Conservation (phyloP, 2,797 vertebrate species). For the Discoglossus pictus region DNA sequence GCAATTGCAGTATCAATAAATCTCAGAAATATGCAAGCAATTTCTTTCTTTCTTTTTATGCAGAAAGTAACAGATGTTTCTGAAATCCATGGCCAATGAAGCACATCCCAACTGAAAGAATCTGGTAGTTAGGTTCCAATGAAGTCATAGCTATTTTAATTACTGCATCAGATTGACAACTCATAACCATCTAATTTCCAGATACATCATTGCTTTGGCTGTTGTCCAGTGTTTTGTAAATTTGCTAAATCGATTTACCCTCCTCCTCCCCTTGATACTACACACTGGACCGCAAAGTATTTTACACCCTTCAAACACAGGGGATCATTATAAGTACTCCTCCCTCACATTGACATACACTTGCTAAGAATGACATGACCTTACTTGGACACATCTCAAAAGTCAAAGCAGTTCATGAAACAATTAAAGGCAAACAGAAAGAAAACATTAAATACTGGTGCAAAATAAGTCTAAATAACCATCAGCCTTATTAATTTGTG, state of each 20-base stretch:
- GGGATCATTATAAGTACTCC: constrained; percentile 39
- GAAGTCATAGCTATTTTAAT: constrained; percentile 47
- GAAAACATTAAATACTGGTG: too few species aligned
- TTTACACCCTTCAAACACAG: constrained; percentile 44
- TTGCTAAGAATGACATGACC: constrained; percentile 27
- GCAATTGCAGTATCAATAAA: background rate
- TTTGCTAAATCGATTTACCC: constrained; percentile 26
- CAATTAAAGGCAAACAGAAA: too few species aligned
- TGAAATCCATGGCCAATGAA: constrained; percentile 30
- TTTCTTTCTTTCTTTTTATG: background rate
- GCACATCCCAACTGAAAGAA: constrained; percentile 26
- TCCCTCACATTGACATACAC: constrained; percentile 42
- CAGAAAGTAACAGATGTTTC: constrained; percentile 37
- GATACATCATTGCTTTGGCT: constrained; percentile 25
- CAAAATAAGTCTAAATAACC: too few species aligned
- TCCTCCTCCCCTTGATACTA: constrained; percentile 29
- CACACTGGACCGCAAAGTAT: constrained; percentile 30
- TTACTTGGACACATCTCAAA: constrained; percentile 33
- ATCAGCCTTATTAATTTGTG: too few species aligned
- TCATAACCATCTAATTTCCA: constrained; percentile 23
- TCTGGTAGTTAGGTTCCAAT: constrained; percentile 27
- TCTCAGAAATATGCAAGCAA: background rate
- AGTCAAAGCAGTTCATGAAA: constrained; percentile 11
- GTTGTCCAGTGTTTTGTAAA: constrained; percentile 20
- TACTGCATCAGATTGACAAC: constrained; percentile 37